Evolutionary conservation across 1,140 invertebrate species (phyloP).

Genomic region (Coboldia fuscipes): DNA sequence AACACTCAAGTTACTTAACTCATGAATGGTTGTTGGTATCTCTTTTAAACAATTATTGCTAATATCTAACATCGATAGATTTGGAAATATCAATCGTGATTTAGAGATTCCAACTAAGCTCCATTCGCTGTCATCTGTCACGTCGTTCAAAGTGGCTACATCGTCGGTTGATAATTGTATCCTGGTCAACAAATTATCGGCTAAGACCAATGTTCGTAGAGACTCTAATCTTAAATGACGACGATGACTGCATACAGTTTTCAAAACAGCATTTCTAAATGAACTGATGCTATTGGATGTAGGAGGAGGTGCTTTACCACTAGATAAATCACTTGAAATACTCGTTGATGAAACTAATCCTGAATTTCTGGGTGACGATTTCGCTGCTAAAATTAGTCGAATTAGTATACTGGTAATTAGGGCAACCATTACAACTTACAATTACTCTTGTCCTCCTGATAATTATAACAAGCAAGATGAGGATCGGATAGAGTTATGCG

Average conservation of each 20-base stretch:
- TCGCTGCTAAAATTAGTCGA: not conserved
- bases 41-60: constrained; percentile 66
- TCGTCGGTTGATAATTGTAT: constrained; percentile 64
- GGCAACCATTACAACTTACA: too few relatives aligned
- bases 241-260: constrained; percentile 61
- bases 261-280: constrained; percentile 48
- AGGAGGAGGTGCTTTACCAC: too few relatives aligned
- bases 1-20: constrained; percentile 77
- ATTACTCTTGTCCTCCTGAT: constrained; percentile 3
- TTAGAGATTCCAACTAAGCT: constrained; percentile 25
- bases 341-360: not conserved
- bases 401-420: constrained; percentile 2
- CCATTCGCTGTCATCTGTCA: constrained; percentile 19
- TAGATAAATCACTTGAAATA: too few relatives aligned
- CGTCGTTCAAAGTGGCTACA: constrained; percentile 17
- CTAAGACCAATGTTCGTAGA: constrained; percentile 34
- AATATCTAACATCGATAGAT: constrained; percentile 85
- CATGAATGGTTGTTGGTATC: constrained; percentile 67
- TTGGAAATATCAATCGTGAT: constrained; percentile 67
- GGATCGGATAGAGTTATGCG: constrained; percentile 39
- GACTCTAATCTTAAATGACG: constrained; percentile 35
- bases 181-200: constrained; percentile 60
- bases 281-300: constrained; percentile 20
- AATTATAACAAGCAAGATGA: constrained; percentile 34
- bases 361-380: not conserved